A percentile compares a stretch with the other conserved stretches of the same genome.
Conservation (phyloP, 2,797 vertebrate species). For the Alfaro cultratus region DNA sequence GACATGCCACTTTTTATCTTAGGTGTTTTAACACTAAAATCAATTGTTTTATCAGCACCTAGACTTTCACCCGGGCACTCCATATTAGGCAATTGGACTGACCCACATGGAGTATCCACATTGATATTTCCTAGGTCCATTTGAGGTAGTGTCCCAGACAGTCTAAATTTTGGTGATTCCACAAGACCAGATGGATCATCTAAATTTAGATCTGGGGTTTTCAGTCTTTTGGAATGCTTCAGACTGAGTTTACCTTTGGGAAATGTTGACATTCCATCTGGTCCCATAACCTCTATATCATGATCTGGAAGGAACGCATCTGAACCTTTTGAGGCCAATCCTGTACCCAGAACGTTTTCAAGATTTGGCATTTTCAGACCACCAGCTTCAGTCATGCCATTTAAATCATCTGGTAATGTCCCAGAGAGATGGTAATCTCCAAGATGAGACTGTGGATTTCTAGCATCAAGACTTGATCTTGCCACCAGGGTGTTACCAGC, state of each 20-base stretch:
- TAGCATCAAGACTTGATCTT: constrained; percentile 18
- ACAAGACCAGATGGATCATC: constrained; percentile 47
- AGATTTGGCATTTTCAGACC: constrained; percentile 30
- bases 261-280: constrained; percentile 33
- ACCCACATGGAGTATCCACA: constrained; percentile 35
- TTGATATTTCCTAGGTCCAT: constrained; percentile 34
- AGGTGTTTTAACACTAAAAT: constrained; percentile 42
- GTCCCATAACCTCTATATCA: constrained; percentile 32
- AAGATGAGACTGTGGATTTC: constrained; percentile 21
- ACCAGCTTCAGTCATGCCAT: constrained; percentile 8
- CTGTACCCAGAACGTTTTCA: constrained; percentile 30
- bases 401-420: constrained; percentile 30
- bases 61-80: constrained; percentile 31
- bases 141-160: constrained; percentile 43
- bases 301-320: constrained; percentile 31
- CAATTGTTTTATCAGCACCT: constrained; percentile 37
- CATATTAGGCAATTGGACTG: constrained; percentile 44
- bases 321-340: constrained; percentile 20
- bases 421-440: constrained; percentile 24
- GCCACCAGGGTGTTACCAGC: constrained; percentile 24
- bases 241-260: constrained; percentile 44
- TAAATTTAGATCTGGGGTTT: constrained; percentile 58
- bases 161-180: constrained; percentile 22
- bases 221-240: constrained; percentile 51
- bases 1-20: constrained; percentile 42